Percentiles rank a stretch among this genome's conserved stretches.
phyloP scores from a whole-genome alignment of 2,113 vertebrate species.

The Apus apus region DNA sequence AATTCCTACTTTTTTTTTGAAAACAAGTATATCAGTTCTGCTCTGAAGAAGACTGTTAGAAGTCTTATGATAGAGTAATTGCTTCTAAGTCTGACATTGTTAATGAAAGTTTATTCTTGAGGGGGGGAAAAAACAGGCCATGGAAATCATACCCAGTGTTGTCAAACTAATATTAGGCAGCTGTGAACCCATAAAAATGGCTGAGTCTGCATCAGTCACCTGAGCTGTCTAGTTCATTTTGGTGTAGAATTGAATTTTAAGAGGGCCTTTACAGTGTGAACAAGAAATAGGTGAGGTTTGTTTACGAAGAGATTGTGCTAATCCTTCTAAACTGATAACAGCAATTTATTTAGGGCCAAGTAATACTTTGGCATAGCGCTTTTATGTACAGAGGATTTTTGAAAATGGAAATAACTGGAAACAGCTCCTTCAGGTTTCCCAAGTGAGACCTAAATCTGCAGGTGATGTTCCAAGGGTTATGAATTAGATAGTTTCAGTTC shows the following conservation, averaged over 20 bases:
- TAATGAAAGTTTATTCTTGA: background rate
- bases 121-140: background rate
- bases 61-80: background rate
- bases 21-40: background rate
- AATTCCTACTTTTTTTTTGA: background rate
- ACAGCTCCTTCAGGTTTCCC: slow-evolving; percentile 58
- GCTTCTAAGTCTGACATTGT: background rate
- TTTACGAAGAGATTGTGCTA: background rate
- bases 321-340: background rate
- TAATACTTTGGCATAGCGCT: background rate
- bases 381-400: slow-evolving; percentile 24
- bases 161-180: background rate
- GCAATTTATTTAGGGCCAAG: background rate
- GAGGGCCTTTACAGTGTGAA: background rate
- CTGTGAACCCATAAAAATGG: background rate
- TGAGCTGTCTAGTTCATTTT: background rate
- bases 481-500: slow-evolving; percentile 38
- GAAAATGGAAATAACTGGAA: slow-evolving; percentile 56
- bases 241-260: background rate
- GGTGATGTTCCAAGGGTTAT: slow-evolving; percentile 43
- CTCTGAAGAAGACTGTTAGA: background rate
- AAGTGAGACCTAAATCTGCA: slow-evolving; percentile 42
- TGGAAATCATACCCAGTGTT: background rate
- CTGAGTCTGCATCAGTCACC: background rate
- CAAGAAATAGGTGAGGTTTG: background rate